A percentile compares a stretch with the other conserved stretches of the same genome.
Conservation (phyloP, 2,797 vertebrate species). For the Parotocinclus haroldoi region DNA sequence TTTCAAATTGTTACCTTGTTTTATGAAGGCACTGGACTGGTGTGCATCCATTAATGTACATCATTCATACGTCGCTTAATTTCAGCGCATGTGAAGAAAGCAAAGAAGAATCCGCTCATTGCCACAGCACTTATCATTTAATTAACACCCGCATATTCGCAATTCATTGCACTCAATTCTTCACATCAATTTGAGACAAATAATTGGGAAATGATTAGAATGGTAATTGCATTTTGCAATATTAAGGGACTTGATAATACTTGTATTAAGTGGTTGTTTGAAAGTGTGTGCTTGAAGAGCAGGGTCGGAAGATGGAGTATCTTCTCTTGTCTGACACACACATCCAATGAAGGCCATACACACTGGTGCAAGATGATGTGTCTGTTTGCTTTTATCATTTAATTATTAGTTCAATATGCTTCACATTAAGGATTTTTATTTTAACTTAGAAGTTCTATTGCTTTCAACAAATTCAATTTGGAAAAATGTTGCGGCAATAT, state of each 20-base stretch:
- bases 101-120: slow-evolving; percentile 33
- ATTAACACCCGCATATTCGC: slow-evolving; percentile 54
- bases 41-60: background rate
- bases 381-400: no score
- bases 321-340: slow-evolving; percentile 36
- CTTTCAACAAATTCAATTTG: no score
- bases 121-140: slow-evolving; percentile 43
- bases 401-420: no score
- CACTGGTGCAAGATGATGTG: no score
- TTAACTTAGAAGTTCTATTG: no score
- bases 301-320: slow-evolving; percentile 23
- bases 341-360: slow-evolving; percentile 5
- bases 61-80: slow-evolving; percentile 6
- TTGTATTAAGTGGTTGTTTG: slow-evolving; percentile 60
- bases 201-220: slow-evolving; percentile 67
- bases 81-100: slow-evolving; percentile 13
- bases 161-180: slow-evolving; percentile 68
- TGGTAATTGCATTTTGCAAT: slow-evolving; percentile 66
- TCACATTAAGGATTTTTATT: no score
- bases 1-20: no score
- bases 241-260: slow-evolving; percentile 68
- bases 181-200: slow-evolving; percentile 62
- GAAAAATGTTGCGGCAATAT: no score
- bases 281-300: slow-evolving; percentile 51
- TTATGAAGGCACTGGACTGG: background rate